Evolutionary conservation across 2,113 vertebrate species (phyloP), one percentile per base, ranked within the genome.

Genomic region (Hirundichthys speculiger): DNA sequence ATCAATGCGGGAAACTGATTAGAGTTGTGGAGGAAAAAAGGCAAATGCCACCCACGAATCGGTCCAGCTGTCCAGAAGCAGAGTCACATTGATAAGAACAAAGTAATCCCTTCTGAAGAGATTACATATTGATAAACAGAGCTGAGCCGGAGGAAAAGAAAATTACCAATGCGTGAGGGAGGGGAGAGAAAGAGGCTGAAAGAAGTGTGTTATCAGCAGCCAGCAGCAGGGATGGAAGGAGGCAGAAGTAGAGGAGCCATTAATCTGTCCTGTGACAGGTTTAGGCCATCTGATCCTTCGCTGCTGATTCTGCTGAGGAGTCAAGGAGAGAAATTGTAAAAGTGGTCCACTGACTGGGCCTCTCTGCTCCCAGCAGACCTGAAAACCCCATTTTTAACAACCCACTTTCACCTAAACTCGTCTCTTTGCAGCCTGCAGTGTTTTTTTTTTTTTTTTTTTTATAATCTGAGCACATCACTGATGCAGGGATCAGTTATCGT

Each of bases 181-280:
- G 51, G 24, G 40, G 13, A n/a, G 10, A 50, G 25, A 66, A 51
- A 75, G 48, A 63, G 46, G 52, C 34, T 20, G 20, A 15, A 16
- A 57, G 59, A 51, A 71, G 63, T 41, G 19, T 66, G 64, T 88
- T 88, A 90, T 88, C 89, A 76, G 69, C 78, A 63, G 59, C 50
- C 11, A 13, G 75, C 83, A 87, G 81, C 60, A 66, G 56, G 57
- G 39, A 47, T 51, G 39, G 52, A 40, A 59, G 59, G 57, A 79
- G 68, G 69, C 66, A 47, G 75, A 21, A 71, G 64, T 66, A 48
- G 52, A 49, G 18, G 11, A 61, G 64, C 24, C 79, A 85, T 90
- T 90, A 86, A 90, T 92, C 86, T 86, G 62, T 62, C 45, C 15
- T 5, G 41, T 87, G 88, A 90, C 86, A 61, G 86, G 90, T 89